phyloP scores from a whole-genome alignment of 2,113 vertebrate genomes.

The Neopipo cinnamomea region DNA sequence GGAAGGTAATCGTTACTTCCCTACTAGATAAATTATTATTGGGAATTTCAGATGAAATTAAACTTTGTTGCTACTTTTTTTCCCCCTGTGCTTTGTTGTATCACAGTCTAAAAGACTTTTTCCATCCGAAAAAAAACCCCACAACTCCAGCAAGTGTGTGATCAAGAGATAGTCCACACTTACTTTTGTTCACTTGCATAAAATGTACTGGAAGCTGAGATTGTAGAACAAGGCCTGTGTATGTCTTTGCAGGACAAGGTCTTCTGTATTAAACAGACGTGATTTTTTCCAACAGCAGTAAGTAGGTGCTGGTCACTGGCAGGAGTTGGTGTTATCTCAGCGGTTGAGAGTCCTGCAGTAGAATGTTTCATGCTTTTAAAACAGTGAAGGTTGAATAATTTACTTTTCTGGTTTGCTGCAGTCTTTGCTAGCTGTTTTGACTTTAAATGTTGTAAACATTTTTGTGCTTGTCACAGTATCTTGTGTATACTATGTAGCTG shows the following conservation, averaged over 20 bases:
- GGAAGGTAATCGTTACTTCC: background rate
- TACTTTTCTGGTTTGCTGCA: background rate
- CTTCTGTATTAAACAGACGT: background rate
- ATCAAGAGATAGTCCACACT: background rate
- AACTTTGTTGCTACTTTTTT: background rate
- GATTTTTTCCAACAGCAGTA: conserved; percentile 25
- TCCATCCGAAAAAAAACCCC: background rate
- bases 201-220: background rate
- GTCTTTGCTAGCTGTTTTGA: background rate
- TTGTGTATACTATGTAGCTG: background rate
- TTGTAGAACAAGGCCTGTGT: background rate
- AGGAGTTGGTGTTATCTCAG: background rate
- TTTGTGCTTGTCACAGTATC: background rate
- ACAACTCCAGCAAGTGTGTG: background rate
- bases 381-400: background rate
- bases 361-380: background rate
- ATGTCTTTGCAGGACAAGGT: conserved; percentile 15
- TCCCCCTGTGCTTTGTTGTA: background rate
- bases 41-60: background rate
- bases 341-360: background rate
- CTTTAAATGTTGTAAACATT: background rate
- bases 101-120: background rate
- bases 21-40: background rate
- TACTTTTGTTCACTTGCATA: background rate
- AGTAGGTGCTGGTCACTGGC: conserved; percentile 8